phyloP scores from a whole-genome alignment of 2,113 vertebrate genomes.

The Pseudopodoces humilis region DNA sequence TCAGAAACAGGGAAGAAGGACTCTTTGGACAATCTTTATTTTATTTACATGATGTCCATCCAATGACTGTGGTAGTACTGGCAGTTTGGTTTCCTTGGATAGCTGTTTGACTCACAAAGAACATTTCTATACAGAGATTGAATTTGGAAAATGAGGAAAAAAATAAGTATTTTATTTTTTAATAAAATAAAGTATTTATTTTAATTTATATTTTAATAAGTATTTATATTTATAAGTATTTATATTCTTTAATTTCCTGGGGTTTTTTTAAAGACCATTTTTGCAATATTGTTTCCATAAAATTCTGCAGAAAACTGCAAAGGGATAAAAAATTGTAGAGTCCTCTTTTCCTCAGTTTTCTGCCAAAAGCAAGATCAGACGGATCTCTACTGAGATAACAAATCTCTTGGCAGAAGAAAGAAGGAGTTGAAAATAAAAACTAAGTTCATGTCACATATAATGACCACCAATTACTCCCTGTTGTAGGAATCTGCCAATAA shows the following conservation, averaged over 20 bases:
- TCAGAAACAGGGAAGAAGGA: not conserved
- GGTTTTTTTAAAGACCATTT: not conserved
- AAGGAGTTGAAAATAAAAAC: not conserved
- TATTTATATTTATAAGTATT: too few species aligned
- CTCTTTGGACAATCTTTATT: not conserved
- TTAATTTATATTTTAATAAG: too few species aligned
- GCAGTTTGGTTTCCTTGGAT: not conserved
- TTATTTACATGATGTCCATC: not conserved
- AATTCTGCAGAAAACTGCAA: not conserved
- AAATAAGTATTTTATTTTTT: not conserved
- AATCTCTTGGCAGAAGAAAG: not conserved
- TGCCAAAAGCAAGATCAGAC: not conserved
- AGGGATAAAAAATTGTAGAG: not conserved
- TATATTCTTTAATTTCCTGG: not conserved
- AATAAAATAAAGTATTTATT: too few species aligned
- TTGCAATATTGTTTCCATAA: not conserved
- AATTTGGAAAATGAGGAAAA: not conserved
- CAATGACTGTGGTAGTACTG: not conserved
- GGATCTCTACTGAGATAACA: not conserved
- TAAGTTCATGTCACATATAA: not conserved
- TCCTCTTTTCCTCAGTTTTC: not conserved
- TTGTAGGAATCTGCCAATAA: not conserved
- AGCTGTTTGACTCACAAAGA: not conserved
- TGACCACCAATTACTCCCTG: not conserved
- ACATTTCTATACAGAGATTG: not conserved